Percentiles rank a stretch among this genome's conserved stretches.
phyloP scores from a whole-genome alignment of 2,888 invertebrate genomes.

The Hipparchia semele region DNA sequence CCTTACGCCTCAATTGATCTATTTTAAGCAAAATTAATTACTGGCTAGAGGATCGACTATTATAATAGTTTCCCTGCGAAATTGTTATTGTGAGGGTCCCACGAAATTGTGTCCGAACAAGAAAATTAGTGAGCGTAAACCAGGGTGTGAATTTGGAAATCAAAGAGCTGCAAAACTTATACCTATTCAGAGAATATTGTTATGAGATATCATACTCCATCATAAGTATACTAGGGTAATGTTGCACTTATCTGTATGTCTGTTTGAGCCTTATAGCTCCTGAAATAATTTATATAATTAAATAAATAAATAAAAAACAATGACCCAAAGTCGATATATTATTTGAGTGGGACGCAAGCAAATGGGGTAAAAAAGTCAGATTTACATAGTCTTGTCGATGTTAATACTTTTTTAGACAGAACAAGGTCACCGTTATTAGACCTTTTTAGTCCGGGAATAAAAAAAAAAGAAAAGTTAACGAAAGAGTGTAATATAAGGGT shows the following conservation, averaged over 20 bases:
- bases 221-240: conserved; percentile 14
- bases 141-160: conserved; percentile 81
- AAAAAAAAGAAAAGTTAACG: no score
- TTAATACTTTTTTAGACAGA: no score
- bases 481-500: no score
- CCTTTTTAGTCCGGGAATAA: no score
- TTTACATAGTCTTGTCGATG: no score
- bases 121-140: conserved; percentile 83
- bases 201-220: conserved; percentile 72
- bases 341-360: no score
- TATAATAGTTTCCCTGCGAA: conserved; percentile 80
- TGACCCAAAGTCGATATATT: no score
- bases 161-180: conserved; percentile 74
- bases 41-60: conserved; percentile 80
- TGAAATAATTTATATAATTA: no score
- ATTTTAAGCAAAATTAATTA: conserved; percentile 82
- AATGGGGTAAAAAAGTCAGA: no score
- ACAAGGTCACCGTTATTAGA: no score
- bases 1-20: conserved; percentile 81
- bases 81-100: conserved; percentile 80
- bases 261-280: no score
- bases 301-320: no score
- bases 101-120: conserved; percentile 81
- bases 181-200: conserved; percentile 67
- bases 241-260: neutral